phyloP scores from a whole-genome alignment of 2,797 vertebrate genomes.

The Pristis pectinata region DNA sequence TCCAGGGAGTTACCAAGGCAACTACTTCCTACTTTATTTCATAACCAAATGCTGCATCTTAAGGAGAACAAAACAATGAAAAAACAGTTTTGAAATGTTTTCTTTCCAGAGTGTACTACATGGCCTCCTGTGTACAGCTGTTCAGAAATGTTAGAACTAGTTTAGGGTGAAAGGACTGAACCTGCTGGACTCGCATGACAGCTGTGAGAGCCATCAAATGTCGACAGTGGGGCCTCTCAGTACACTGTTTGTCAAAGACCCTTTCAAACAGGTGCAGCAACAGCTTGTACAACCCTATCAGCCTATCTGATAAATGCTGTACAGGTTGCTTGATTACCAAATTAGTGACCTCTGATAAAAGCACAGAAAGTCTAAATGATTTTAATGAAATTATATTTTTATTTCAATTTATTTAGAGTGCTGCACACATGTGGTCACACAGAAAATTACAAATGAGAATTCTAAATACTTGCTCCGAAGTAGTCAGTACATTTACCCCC shows the following conservation, averaged over 20 bases:
- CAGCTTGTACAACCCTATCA: neutral
- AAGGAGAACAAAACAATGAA: neutral
- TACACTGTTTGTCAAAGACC: slow-evolving; percentile 5
- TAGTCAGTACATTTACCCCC: neutral
- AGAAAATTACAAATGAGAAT: neutral
- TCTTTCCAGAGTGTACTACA: neutral
- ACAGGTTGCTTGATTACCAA: neutral
- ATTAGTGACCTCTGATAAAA: neutral
- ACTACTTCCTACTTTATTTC: neutral
- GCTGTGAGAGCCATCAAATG: slow-evolving; percentile 12
- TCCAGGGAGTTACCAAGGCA: neutral
- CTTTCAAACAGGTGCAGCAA: slow-evolving; percentile 24
- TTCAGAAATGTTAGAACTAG: neutral
- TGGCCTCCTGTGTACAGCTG: neutral
- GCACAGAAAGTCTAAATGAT: neutral
- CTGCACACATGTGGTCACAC: neutral
- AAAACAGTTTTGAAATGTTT: neutral
- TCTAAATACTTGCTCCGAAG: neutral
- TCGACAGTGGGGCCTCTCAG: neutral
- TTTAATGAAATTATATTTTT: neutral
- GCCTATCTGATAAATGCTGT: neutral
- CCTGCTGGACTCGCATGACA: slow-evolving; percentile 21
- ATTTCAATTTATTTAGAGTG: neutral
- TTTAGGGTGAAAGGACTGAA: neutral
- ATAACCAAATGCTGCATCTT: neutral